Evolutionary conservation across 2,888 invertebrate species (phyloP).

Genomic region (Phorcus lineatus): DNA sequence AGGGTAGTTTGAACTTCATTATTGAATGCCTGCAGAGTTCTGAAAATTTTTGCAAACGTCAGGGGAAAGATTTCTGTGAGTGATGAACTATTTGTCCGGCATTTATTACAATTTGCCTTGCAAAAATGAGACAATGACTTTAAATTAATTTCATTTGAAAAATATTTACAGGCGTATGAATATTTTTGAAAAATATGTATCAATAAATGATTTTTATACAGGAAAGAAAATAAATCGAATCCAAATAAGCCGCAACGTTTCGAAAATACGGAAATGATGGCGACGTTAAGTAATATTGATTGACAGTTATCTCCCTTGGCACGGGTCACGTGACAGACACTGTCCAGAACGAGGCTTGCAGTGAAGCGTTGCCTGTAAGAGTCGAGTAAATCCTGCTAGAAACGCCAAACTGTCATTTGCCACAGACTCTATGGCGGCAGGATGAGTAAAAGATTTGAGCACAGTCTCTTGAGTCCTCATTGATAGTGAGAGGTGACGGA

Average conservation of each 20-base stretch:
- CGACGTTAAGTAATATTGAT: neutral
- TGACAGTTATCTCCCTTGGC: constrained; percentile 10
- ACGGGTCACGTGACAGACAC: neutral
- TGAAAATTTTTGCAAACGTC: no score
- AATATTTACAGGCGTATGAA: no score
- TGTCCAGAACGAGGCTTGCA: neutral
- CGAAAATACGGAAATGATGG: neutral
- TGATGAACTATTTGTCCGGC: no score
- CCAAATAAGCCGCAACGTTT: neutral
- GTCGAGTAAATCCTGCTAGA: neutral
- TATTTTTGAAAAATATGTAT: no score
- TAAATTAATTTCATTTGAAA: no score
- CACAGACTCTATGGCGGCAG: neutral
- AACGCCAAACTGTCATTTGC: neutral
- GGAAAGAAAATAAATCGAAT: neutral
- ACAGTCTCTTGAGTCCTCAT: neutral
- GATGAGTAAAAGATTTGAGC: neutral
- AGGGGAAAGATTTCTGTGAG: no score
- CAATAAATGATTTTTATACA: no score
- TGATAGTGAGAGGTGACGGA: neutral
- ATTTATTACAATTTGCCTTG: no score
- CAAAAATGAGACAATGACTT: no score
- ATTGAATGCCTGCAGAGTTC: no score
- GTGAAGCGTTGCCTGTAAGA: neutral
- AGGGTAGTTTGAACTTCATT: no score